phyloP scores from a whole-genome alignment of 2,113 vertebrate species.

The Talpa occidentalis region DNA sequence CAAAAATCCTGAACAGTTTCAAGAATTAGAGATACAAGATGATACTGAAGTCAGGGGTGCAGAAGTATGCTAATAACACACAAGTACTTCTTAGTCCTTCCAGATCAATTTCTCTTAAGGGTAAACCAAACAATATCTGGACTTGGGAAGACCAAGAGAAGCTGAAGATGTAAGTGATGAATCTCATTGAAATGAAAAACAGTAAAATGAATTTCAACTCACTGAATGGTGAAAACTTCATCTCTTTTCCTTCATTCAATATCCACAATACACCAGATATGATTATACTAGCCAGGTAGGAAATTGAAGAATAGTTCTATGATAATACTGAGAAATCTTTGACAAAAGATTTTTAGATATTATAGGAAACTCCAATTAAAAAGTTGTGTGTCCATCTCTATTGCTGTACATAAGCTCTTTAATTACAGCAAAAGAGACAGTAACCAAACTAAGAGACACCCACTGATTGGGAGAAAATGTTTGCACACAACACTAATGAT shows the following conservation, averaged over 20 bases:
- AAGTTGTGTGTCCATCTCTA: neutral
- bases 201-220: neutral
- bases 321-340: neutral
- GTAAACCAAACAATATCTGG: neutral
- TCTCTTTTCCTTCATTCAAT: neutral
- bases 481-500: too few species aligned
- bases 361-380: neutral
- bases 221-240: neutral
- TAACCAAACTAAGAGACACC: too few species aligned
- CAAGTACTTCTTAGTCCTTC: neutral
- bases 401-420: too few species aligned
- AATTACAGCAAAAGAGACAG: too few species aligned
- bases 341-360: neutral
- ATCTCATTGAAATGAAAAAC: neutral
- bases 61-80: neutral
- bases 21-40: slow-evolving; percentile 25
- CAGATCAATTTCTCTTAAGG: neutral
- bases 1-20: neutral
- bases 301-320: neutral
- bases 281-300: neutral
- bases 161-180: neutral
- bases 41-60: neutral
- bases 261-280: neutral
- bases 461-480: too few species aligned
- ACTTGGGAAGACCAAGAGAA: neutral